phyloP scores from a whole-genome alignment of 2,113 vertebrate species.

The Arizona elegans region DNA sequence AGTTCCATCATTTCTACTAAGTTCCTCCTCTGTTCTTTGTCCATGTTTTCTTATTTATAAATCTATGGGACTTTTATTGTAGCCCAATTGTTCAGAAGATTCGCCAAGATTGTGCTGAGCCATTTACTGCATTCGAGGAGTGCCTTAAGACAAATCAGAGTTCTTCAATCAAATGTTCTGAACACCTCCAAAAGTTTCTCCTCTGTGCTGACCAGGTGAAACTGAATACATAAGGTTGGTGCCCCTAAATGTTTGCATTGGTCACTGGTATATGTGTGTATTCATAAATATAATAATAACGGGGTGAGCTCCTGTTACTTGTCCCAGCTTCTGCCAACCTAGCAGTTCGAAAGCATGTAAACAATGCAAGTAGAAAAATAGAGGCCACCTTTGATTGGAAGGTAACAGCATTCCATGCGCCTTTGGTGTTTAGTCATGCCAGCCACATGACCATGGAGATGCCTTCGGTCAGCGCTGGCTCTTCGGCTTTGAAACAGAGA shows the following conservation, averaged over 20 bases:
- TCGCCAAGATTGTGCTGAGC: conserved; percentile 74
- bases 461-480: no score
- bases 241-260: rapidly evolving
- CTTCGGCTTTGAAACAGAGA: no score
- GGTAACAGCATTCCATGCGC: no score
- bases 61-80: background rate
- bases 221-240: conserved; percentile 52
- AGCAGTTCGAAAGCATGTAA: no score
- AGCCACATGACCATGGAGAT: no score
- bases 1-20: background rate
- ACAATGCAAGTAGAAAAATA: no score
- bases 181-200: conserved; percentile 79
- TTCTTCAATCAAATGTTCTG: conserved; percentile 71
- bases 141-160: conserved; percentile 82
- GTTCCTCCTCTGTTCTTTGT: background rate
- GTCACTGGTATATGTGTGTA: background rate
- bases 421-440: no score
- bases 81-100: conserved; percentile 90
- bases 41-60: background rate
- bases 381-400: no score
- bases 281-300: background rate
- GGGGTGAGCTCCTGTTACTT: no score
- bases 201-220: conserved; percentile 85
- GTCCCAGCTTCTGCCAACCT: no score
- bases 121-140: conserved; percentile 83